These are phyloP conservation scores for Agapornis canus DNA, from an alignment of 2,797 vertebrate species.

Conservation along the genomic window DNA sequence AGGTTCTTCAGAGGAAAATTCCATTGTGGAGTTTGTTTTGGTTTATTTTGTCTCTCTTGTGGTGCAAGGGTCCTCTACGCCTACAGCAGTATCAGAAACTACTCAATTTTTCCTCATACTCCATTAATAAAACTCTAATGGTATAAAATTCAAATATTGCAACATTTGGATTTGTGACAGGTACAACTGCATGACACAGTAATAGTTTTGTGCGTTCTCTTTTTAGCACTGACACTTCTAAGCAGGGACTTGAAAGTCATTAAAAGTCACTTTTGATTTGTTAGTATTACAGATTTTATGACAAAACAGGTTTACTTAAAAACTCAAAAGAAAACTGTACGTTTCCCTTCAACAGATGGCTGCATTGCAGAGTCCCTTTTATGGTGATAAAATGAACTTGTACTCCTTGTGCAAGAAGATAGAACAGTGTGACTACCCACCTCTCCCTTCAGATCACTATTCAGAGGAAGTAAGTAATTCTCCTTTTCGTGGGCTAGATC, in stretches of 20 bases:
- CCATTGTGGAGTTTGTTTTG: background rate
- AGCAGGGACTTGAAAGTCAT: background rate
- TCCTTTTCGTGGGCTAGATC: background rate
- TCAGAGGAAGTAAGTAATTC: constrained; percentile 89
- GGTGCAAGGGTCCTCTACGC: background rate
- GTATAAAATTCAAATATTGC: background rate
- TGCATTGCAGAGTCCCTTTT: constrained; percentile 96
- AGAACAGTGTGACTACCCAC: constrained; percentile 97
- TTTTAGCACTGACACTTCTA: background rate
- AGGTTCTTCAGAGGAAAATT: background rate
- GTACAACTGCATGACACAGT: background rate
- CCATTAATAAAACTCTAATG: background rate
- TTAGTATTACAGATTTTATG: background rate
- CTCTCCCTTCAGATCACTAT: constrained; percentile 97
- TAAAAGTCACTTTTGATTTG: background rate
- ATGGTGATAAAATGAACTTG: constrained; percentile 98
- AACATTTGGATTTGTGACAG: background rate
- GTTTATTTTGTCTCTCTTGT: background rate
- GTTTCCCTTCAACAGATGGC: constrained; percentile 88
- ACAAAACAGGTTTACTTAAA: background rate
- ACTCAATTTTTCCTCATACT: background rate
- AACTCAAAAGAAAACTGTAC: background rate
- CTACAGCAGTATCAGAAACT: accelerated
- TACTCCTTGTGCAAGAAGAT: constrained; percentile 99
- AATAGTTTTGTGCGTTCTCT: background rate